These are phyloP conservation scores for Desoria tigrina DNA, from an alignment of 2,888 invertebrate species.

Conservation along the genomic window DNA sequence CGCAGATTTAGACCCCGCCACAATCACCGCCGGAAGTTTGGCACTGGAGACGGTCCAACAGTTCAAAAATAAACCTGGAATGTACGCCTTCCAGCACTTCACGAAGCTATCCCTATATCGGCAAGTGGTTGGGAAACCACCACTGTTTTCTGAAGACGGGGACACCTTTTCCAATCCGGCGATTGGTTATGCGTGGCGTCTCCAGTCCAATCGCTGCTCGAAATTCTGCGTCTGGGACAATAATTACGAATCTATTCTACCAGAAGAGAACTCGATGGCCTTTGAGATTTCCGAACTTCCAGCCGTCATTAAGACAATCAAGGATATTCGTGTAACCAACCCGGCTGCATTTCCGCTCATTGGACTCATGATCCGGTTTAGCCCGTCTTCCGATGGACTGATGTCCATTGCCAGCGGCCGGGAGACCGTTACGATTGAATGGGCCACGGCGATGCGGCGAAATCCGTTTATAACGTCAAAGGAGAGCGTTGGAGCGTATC, in stretches of 20 bases:
- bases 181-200: constrained; percentile 18
- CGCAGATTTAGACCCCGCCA: neutral
- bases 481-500: constrained; percentile 28
- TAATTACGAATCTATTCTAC: constrained; percentile 11
- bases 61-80: constrained; percentile 8
- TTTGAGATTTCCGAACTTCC: constrained; percentile 20
- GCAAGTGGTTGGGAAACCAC: constrained; percentile 23
- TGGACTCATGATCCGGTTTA: constrained; percentile 28
- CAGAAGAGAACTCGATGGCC: constrained; percentile 28
- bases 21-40: neutral
- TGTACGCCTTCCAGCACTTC: constrained; percentile 21
- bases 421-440: constrained; percentile 22
- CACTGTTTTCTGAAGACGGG: constrained; percentile 28
- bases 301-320: constrained; percentile 9
- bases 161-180: constrained; percentile 28
- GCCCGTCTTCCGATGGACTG: constrained; percentile 13
- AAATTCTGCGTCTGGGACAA: constrained; percentile 28
- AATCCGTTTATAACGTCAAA: constrained; percentile 17
- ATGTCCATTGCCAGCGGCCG: constrained; percentile 20
- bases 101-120: constrained; percentile 18
- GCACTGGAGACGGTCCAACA: constrained; percentile 20
- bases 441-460: constrained; percentile 23
- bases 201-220: constrained; percentile 17
- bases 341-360: constrained; percentile 19
- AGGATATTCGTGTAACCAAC: constrained; percentile 5